Conservation (phyloP, 2,797 vertebrate species). For the Pelochelys cantorii region DNA sequence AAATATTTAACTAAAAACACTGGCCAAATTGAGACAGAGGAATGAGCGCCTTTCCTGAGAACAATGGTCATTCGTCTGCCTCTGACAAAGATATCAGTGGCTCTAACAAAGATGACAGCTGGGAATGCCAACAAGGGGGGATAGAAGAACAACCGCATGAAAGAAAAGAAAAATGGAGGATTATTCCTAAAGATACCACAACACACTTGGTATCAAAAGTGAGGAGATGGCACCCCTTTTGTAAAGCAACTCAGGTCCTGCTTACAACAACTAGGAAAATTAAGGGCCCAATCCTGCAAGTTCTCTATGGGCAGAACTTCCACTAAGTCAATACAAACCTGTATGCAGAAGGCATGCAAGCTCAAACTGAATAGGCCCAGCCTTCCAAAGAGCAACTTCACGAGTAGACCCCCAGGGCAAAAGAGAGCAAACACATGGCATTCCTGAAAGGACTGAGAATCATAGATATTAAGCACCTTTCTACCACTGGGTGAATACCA, state of each 20-base stretch:
- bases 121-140: conserved; percentile 3
- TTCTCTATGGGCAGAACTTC: neutral
- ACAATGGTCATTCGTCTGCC: conserved; percentile 66
- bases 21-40: conserved; percentile 32
- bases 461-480: neutral
- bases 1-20: conserved; percentile 58
- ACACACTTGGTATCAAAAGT: conserved; percentile 40
- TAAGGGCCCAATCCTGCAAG: neutral
- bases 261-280: conserved; percentile 32
- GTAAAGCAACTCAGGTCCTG: neutral
- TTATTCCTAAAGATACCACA: conserved; percentile 35
- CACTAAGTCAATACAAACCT: neutral
- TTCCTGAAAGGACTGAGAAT: neutral
- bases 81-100: no score
- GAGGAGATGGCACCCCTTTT: conserved; percentile 43
- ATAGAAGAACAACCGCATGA: conserved; percentile 4
- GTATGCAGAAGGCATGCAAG: neutral
- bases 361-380: neutral
- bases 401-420: neutral
- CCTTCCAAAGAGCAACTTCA: neutral
- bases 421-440: neutral
- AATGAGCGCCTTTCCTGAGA: conserved; percentile 32
- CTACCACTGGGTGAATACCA: neutral
- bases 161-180: conserved; percentile 21
- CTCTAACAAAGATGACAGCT: conserved; percentile 25